phyloP scores from a whole-genome alignment of 2,113 vertebrate species.

The Coracopsis vasa region DNA sequence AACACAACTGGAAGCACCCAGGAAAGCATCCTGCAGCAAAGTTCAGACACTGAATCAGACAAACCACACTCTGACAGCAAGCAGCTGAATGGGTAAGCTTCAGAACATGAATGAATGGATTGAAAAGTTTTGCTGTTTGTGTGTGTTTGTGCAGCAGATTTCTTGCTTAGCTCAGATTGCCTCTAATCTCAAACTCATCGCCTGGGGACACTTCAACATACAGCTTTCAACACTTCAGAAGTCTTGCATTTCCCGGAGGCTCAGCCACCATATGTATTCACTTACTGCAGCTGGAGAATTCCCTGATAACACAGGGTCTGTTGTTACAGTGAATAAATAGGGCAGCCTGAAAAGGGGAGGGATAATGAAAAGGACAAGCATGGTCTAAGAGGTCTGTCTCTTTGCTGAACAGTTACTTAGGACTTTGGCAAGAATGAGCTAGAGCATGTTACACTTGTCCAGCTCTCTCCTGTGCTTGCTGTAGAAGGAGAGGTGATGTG shows the following conservation, averaged over 20 bases:
- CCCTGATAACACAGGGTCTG: not conserved
- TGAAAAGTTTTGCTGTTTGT: not conserved
- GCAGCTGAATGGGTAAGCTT: constrained; percentile 61
- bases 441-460: accelerated
- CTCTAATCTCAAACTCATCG: not conserved
- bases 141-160: not conserved
- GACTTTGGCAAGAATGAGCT: not conserved
- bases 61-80: not conserved
- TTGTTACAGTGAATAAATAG: not conserved
- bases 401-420: not conserved
- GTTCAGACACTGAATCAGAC: not conserved
- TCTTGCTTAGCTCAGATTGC: not conserved
- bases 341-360: not conserved
- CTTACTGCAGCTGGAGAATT: not conserved
- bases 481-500: not conserved
- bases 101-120: not conserved
- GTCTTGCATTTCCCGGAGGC: not conserved
- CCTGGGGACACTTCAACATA: not conserved
- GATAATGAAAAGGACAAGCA: not conserved
- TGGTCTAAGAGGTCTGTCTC: not conserved
- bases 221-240: not conserved
- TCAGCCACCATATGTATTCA: not conserved
- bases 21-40: constrained; percentile 29
- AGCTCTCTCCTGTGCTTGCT: not conserved
- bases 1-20: not conserved